These are phyloP conservation scores for Cyrtonyx montezumae DNA, from an alignment of 2,113 vertebrate species.

Conservation along the genomic window DNA sequence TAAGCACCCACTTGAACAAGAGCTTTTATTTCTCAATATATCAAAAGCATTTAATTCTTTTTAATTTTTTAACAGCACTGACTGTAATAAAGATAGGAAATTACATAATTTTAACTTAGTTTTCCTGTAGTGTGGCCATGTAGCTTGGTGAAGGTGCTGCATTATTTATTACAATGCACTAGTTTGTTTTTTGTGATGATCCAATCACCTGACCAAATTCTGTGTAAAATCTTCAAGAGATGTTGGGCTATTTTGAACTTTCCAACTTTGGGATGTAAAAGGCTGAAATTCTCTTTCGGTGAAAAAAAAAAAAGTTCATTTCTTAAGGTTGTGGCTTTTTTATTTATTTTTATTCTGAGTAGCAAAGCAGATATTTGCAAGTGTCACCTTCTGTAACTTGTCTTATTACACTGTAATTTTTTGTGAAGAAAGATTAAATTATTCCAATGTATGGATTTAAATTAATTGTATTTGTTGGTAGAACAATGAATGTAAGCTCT, in stretches of 20 bases:
- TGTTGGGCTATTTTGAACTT: not conserved
- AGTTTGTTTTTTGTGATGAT: not conserved
- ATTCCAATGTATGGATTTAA: not conserved
- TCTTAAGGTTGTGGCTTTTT: not conserved
- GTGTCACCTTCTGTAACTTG: not conserved
- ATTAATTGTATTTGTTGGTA: not conserved
- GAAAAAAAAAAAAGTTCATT: not conserved
- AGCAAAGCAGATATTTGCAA: not conserved
- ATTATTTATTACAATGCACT: not conserved
- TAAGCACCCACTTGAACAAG: not conserved
- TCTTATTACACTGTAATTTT: not conserved
- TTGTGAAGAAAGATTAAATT: not conserved
- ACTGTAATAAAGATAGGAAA: not conserved
- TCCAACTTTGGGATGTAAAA: not conserved
- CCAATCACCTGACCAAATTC: not conserved
- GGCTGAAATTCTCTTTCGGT: not conserved
- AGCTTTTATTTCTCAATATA: not conserved
- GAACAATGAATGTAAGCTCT: not conserved
- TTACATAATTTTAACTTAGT: not conserved
- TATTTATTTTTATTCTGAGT: not conserved
- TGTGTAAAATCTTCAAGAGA: accelerated
- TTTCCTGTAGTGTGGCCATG: not conserved
- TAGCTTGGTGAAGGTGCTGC: not conserved
- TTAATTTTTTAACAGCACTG: not conserved
- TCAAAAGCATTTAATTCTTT: not conserved